phyloP scores from a whole-genome alignment of 2,888 invertebrate genomes.

The Drosophila affinis region DNA sequence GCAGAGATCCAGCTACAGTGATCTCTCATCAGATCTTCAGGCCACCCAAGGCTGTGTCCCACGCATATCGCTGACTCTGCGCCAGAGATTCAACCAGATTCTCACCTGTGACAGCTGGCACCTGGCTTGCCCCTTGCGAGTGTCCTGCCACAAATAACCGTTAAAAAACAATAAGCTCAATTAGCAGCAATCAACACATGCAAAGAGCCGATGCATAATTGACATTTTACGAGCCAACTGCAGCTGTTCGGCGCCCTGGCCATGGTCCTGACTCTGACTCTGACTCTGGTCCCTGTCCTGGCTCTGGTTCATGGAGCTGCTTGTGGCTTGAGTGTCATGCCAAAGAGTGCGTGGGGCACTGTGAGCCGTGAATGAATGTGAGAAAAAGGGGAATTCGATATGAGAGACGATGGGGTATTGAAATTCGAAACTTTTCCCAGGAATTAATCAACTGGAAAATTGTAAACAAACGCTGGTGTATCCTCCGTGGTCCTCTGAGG shows the following conservation, averaged over 20 bases:
- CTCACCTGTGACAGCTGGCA: conserved; percentile 43
- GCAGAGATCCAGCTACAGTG: background rate
- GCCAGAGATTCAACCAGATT: conserved; percentile 4
- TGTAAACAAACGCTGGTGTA: conserved; percentile 68
- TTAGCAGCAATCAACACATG: conserved; percentile 64
- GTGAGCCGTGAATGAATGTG: conserved; percentile 60
- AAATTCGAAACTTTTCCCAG: conserved; percentile 69
- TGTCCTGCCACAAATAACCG: conserved; percentile 48
- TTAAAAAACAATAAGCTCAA: conserved; percentile 75
- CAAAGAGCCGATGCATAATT: conserved; percentile 54
- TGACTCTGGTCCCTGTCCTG: conserved; percentile 15
- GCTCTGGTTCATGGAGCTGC: conserved; percentile 19
- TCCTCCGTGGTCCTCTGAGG: conserved; percentile 23
- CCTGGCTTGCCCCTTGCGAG: conserved; percentile 41
- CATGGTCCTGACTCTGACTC: background rate
- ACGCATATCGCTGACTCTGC: conserved; percentile 61
- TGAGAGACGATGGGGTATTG: conserved; percentile 14
- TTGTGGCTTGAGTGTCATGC: conserved; percentile 67
- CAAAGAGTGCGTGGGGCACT: conserved; percentile 55
- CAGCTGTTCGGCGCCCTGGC: conserved; percentile 52
- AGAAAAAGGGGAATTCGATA: conserved; percentile 49
- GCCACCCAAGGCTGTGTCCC: conserved; percentile 59
- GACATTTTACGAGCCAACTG: conserved; percentile 64
- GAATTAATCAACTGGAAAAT: conserved; percentile 75
- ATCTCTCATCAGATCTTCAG: conserved; percentile 11